A percentile compares a stretch with the other conserved stretches of the same genome.
phyloP scores from a whole-genome alignment of 2,888 invertebrate genomes.

The Dorcus parallelipipedus region DNA sequence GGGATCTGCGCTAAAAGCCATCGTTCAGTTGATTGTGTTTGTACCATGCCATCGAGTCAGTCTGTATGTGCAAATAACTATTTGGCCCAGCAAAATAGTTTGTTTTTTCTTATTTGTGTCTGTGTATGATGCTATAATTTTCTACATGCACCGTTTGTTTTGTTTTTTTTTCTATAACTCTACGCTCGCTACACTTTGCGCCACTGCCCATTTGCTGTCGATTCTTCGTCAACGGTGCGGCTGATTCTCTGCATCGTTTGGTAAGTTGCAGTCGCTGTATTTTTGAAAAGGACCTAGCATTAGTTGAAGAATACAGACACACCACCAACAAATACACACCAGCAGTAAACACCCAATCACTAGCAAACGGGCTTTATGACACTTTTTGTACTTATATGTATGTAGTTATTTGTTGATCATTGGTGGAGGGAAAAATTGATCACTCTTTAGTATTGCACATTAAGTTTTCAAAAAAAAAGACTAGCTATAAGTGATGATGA shows the following conservation, averaged over 20 bases:
- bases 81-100: conserved; percentile 4
- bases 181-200: conserved; percentile 50
- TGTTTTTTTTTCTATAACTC: conserved; percentile 50
- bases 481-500: too few relatives aligned
- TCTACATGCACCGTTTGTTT: conserved; percentile 52
- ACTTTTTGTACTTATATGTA: too few relatives aligned
- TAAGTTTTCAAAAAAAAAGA: too few relatives aligned
- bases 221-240: conserved; percentile 36
- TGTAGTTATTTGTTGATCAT: too few relatives aligned
- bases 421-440: too few relatives aligned
- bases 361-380: not conserved
- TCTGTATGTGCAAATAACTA: too few relatives aligned
- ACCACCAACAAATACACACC: too few relatives aligned
- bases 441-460: too few relatives aligned
- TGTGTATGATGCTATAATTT: conserved; percentile 38
- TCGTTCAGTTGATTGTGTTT: too few relatives aligned
- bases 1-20: too few relatives aligned
- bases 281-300: conserved; percentile 22
- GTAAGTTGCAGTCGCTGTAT: conserved; percentile 43
- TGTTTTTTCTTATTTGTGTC: conserved; percentile 19
- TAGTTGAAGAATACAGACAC: not conserved
- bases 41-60: too few relatives aligned
- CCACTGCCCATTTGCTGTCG: conserved; percentile 44
- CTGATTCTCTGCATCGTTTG: conserved; percentile 39
- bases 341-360: too few relatives aligned